Evolutionary conservation across 64 coral and sea anemone species (phyloP).

Genomic region (Porites lutea): DNA sequence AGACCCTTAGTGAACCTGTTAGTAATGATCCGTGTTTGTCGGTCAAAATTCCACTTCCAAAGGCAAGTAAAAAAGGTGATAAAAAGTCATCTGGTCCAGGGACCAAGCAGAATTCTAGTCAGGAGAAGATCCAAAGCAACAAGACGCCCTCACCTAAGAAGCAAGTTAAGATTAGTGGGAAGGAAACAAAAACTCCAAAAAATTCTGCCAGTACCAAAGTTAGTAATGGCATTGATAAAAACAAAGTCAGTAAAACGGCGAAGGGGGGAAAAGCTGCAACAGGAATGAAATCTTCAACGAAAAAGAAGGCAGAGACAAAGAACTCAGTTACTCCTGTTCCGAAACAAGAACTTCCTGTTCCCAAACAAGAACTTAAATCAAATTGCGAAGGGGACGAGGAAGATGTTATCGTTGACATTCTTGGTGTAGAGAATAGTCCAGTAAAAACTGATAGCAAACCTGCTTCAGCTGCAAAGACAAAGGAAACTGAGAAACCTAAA

Average conservation of each 20-base stretch:
- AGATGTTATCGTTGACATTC: conserved; percentile 64
- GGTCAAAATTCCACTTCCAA: conserved; percentile 2
- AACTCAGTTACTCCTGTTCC: not conserved
- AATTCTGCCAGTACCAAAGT: conserved; percentile 33
- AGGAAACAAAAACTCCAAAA: conserved; percentile 20
- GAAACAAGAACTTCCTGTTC: not conserved
- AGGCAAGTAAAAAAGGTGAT: conserved; percentile 26
- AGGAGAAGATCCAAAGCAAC: not conserved
- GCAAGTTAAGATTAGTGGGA: conserved; percentile 13
- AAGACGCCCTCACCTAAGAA: conserved; percentile 1
- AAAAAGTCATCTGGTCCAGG: not conserved
- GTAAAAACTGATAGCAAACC: conserved; percentile 21
- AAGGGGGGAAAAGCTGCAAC: not conserved
- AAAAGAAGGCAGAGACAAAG: conserved; percentile 72
- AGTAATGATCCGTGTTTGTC: not conserved
- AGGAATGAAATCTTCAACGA: conserved; percentile 7
- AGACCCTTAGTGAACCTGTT: not conserved
- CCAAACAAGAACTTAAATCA: not conserved
- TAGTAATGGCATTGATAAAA: conserved; percentile 23
- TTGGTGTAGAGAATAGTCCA: conserved; percentile 60
- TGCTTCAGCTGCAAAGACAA: not conserved
- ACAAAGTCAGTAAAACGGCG: not conserved
- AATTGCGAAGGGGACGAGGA: conserved; percentile 61
- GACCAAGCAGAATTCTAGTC: not conserved
- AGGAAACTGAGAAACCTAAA: conserved; percentile 29